Evolutionary conservation across 2,797 vertebrate genomes (phyloP), one percentile per base, ranked within the genome.

Genomic region (Tympanoctomys barrerae): DNA sequence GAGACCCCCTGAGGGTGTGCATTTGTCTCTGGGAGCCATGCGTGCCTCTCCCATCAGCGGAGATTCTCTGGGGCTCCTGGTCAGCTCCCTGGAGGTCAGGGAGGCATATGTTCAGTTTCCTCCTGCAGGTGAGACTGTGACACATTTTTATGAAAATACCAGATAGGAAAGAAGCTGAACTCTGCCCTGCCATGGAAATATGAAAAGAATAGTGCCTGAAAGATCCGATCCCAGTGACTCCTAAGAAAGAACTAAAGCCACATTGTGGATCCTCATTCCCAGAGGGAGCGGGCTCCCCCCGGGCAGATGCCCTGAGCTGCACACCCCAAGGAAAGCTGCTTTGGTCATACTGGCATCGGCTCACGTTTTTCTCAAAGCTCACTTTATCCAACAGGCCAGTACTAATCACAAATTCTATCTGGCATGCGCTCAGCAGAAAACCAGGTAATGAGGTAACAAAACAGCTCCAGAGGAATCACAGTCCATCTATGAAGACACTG

Each of bases 91-190:
- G 0, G 70, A 90, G 93, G 59, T 70, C 59, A 59, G 36, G 22
- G 24, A 73, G 85, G 70, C 16, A 31, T 14, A 5, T 86, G 95
- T 90, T 87, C 88, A 91, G 90, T 96, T 96, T 90, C 33, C 85
- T 94, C 24, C 85, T 87, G 85, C 18, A 96, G 89, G 93, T 96
- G 83, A 85, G 85, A 79, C 71, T 42, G 10, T 28, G 39, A 3
- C 81, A n/a, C 36, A 24, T 83, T 91, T 89, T 73, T 64, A 57
- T 62, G 81, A 46, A 89, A 83, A 83, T 14, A 77, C 6, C n/a
- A 28, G 85, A 75, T 39, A 39, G 42, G 77, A 59, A 83, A 28
- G 1, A n/a, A 24, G 10, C 2, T 7, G 14, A 91, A 54, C n/a
- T 18, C 68, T 52, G 75, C 33, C 64, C 39, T 18, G 33, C 33